Conservation (phyloP, 1,140 invertebrate species). For the Aphis craccivora region DNA sequence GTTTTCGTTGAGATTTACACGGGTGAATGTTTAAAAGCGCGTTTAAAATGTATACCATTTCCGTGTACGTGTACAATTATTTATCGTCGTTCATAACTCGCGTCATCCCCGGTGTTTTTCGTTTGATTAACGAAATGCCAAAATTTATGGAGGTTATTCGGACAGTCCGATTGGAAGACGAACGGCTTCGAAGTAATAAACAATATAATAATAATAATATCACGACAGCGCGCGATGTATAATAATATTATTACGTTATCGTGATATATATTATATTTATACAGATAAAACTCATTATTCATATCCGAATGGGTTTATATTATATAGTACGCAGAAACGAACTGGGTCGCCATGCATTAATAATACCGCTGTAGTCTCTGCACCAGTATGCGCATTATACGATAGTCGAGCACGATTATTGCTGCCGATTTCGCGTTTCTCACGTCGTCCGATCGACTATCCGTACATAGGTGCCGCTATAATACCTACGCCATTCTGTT, state of each 20-base stretch:
- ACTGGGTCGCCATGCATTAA: background rate
- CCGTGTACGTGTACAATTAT: background rate
- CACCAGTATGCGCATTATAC: background rate
- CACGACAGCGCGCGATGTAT: background rate
- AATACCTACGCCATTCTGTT: background rate
- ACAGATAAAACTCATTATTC: slow-evolving; percentile 22
- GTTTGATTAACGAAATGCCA: background rate
- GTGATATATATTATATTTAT: slow-evolving; percentile 1
- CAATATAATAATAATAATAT: background rate
- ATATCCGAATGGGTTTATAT: background rate
- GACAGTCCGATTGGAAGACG: background rate
- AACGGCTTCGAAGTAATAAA: background rate
- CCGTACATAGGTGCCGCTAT: no score
- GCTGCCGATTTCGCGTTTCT: background rate
- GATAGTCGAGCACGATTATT: background rate
- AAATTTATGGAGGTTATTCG: background rate
- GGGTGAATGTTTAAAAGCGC: background rate
- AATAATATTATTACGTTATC: background rate
- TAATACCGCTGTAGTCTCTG: background rate
- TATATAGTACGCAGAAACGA: background rate
- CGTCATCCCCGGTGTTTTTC: background rate
- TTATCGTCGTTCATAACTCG: background rate
- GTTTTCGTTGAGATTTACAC: background rate
- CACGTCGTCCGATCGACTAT: background rate
- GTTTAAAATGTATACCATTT: background rate